Evolutionary conservation across 2,888 invertebrate genomes (phyloP), one percentile per base, ranked within the genome.

Genomic region (Lumbricus terrestris): DNA sequence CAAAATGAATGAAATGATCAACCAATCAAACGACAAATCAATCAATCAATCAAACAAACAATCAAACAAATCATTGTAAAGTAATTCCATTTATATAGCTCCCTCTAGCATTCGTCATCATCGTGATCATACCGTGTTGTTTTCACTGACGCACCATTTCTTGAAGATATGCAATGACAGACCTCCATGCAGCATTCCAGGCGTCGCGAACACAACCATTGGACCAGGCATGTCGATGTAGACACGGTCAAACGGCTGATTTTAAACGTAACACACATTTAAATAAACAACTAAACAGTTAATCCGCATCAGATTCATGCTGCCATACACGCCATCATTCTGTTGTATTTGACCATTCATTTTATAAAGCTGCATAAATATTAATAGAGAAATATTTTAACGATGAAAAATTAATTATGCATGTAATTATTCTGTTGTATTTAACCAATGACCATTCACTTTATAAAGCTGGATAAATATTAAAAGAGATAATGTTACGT

Each of bases 171-270:
- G 98, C 88, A 99, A 95, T 0, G 99, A 99, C 23, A 99, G 96
- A 0, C 99, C 99, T 4, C 99, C 99, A 95, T 99, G 99, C 92
- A 99, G 96, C 99, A 99, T 99, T 69, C 99, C 99, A 0, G 99
- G 99, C 0, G 99, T 99, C 6, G 99, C 99, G 96, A 99, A 99
- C 0, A 99, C 98, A 5, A 99, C 99, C 99, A 99, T 99, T 0
- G 99, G 97, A 0, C 99, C 96, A 11, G 95, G 95, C 95, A 98
- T 98, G 93, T 99, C 98, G 92, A 98, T 98, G 94, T 97, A 98
- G 0, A 97, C 96, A 94, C 98, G 97, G 94, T 99, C 99, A 93
- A 95, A 95, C 18, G 94, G 93, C 93, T 94, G 91, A 5, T 1
- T n/a, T n/a, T n/a, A n/a, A n/a, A n/a, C n/a, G n/a, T n/a, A n/a